These are phyloP conservation scores for Drosophila kurseongensis DNA, from an alignment of 1,140 invertebrate species.

Conservation along the genomic window DNA sequence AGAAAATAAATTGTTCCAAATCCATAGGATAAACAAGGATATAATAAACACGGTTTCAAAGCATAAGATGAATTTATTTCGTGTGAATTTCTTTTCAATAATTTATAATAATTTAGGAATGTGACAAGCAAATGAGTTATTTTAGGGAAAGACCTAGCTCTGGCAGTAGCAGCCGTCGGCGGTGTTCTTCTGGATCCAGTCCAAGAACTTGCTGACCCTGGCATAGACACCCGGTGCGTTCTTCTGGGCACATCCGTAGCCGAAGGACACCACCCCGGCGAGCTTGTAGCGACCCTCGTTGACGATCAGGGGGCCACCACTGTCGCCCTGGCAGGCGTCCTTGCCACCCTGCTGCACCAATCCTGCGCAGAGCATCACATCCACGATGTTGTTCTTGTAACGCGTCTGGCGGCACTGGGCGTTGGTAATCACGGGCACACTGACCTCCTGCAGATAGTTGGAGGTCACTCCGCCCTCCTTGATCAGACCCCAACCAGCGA, in stretches of 20 bases:
- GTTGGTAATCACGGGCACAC: slow-evolving; percentile 94
- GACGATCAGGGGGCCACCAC: slow-evolving; percentile 77
- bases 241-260: slow-evolving; percentile 89
- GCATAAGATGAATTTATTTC: slow-evolving; percentile 28
- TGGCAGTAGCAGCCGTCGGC: slow-evolving; percentile 75
- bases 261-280: slow-evolving; percentile 90
- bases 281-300: slow-evolving; percentile 75
- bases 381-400: slow-evolving; percentile 95
- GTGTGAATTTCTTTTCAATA: slow-evolving; percentile 52
- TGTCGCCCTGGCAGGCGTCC: slow-evolving; percentile 93
- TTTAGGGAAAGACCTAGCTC: slow-evolving; percentile 24
- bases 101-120: slow-evolving; percentile 75
- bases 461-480: slow-evolving; percentile 93
- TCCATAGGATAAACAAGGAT: too few species aligned
- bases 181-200: slow-evolving; percentile 86
- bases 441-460: slow-evolving; percentile 92
- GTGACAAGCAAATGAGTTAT: slow-evolving; percentile 1
- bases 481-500: slow-evolving; percentile 95
- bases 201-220: slow-evolving; percentile 88
- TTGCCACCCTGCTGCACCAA: slow-evolving; percentile 94
- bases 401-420: slow-evolving; percentile 92
- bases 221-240: slow-evolving; percentile 92
- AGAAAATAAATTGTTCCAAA: not conserved
- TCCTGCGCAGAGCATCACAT: slow-evolving; percentile 95
- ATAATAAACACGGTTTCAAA: not conserved